Conservation (phyloP, 2,888 invertebrate species). For the Cryptocheilus praepositus region DNA sequence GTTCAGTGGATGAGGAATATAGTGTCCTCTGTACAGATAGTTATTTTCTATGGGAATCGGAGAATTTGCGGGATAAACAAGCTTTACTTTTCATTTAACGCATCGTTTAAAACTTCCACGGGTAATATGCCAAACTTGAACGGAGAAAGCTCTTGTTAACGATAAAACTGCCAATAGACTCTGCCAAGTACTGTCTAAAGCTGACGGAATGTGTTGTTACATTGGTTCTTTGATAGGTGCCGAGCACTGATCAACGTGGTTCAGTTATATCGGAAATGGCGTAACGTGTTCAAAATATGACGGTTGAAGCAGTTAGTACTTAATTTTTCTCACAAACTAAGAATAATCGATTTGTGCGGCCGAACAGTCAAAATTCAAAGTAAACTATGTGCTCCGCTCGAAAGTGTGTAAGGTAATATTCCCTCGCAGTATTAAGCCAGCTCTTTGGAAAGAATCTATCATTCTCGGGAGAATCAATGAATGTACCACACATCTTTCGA, state of each 20-base stretch:
- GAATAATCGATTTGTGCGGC: conserved; percentile 34
- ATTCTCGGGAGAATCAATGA: no score
- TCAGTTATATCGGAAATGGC: not conserved
- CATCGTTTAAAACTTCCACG: conserved; percentile 1
- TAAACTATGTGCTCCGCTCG: not conserved
- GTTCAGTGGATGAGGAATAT: no score
- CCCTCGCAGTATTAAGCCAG: not conserved
- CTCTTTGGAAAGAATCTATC: no score
- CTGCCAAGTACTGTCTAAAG: conserved; percentile 46
- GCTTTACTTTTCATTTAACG: no score
- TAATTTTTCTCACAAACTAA: conserved; percentile 29
- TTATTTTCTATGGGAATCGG: not conserved
- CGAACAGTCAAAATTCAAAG: no score
- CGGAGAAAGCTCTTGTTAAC: conserved; percentile 24
- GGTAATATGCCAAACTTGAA: conserved; percentile 11
- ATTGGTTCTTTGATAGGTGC: not conserved
- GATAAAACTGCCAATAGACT: conserved; percentile 50
- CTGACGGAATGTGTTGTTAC: conserved; percentile 21
- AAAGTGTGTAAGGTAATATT: conserved; percentile 1
- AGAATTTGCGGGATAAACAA: not conserved
- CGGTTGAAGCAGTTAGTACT: conserved; percentile 34
- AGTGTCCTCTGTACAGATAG: not conserved
- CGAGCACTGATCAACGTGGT: not conserved
- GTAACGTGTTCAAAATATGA: not conserved
- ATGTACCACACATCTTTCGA: no score